Conservation (phyloP, 2,113 vertebrate genomes). For the Enhydra lutris region DNA sequence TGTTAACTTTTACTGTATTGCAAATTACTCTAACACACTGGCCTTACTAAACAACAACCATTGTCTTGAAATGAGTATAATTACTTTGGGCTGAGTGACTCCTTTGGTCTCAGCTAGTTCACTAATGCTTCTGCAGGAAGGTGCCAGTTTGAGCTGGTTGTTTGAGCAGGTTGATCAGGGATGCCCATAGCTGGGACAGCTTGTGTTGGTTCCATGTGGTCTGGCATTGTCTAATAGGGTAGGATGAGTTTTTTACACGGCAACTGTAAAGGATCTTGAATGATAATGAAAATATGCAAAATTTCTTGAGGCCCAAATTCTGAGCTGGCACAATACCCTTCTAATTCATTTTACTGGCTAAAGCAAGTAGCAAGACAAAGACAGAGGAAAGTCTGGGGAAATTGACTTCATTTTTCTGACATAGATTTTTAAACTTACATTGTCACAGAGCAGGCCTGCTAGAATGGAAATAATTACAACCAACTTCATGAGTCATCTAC, state of each 20-base stretch:
- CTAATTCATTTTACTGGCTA: neutral
- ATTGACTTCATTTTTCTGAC: neutral
- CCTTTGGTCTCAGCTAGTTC: neutral
- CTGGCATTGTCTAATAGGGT: neutral
- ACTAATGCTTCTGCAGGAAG: neutral
- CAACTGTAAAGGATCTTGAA: neutral
- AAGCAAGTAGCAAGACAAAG: neutral
- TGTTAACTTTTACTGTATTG: neutral
- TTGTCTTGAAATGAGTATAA: neutral
- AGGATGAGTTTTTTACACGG: neutral
- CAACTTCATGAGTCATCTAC: neutral
- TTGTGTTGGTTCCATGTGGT: neutral
- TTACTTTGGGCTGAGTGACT: neutral
- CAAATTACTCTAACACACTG: neutral
- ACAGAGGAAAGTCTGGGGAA: neutral
- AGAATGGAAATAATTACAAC: neutral
- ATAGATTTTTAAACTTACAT: neutral
- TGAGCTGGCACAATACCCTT: neutral
- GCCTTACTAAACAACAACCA: neutral
- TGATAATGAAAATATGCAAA: too few relatives aligned
- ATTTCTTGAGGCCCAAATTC: neutral
- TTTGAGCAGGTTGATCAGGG: neutral
- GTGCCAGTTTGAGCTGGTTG: neutral
- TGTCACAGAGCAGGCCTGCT: neutral
- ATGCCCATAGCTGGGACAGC: neutral